Conservation (phyloP, 2,797 vertebrate species). For the Denticeps clupeoides region DNA sequence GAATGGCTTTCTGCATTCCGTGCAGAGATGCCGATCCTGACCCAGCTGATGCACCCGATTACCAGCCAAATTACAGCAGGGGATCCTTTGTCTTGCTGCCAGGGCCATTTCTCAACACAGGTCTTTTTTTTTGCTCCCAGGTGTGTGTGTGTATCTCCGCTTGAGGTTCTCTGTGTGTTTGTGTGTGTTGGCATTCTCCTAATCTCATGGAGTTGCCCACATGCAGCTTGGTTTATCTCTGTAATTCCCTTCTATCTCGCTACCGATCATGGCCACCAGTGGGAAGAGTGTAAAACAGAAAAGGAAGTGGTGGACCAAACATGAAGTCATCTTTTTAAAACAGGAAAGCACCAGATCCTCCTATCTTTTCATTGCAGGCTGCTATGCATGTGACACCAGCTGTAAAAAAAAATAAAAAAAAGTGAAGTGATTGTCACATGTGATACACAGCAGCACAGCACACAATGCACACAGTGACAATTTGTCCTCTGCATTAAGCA, state of each 20-base stretch:
- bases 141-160: neutral
- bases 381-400: no score
- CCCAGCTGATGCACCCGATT: conserved; percentile 36
- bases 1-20: conserved; percentile 33
- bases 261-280: conserved; percentile 13
- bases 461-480: no score
- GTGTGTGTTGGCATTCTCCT: neutral
- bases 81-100: conserved; percentile 28
- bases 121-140: conserved; percentile 15
- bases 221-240: conserved; percentile 22
- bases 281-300: conserved; percentile 13
- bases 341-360: no score
- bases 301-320: no score
- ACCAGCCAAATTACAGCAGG: conserved; percentile 35
- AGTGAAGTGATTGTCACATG: no score
- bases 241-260: conserved; percentile 15
- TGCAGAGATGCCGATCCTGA: conserved; percentile 31
- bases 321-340: no score
- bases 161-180: neutral
- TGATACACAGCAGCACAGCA: no score
- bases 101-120: conserved; percentile 16
- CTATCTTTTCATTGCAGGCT: no score
- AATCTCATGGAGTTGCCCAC: conserved; percentile 7
- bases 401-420: no score
- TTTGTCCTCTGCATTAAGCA: no score